These are phyloP conservation scores for Diprion similis DNA, from an alignment of 1,140 invertebrate genomes.

Conservation along the genomic window DNA sequence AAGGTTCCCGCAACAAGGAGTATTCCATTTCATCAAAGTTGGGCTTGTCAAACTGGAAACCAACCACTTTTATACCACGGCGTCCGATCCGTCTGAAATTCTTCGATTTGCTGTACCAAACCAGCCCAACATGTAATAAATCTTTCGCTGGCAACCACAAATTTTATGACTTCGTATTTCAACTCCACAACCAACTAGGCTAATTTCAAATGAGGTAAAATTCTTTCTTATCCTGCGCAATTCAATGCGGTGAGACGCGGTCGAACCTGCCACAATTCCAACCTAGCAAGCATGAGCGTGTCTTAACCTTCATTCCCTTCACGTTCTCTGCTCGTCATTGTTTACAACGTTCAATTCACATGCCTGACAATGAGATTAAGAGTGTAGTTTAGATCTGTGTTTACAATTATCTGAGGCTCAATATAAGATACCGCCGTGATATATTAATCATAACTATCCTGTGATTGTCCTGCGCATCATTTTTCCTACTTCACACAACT, in stretches of 20 bases:
- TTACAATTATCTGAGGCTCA: too few relatives aligned
- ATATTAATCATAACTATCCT: too few relatives aligned
- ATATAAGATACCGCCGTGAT: too few relatives aligned
- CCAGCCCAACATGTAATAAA: slow-evolving; percentile 39
- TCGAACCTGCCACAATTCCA: background rate
- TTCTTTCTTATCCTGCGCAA: background rate
- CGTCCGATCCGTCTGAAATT: background rate
- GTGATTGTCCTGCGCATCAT: too few relatives aligned
- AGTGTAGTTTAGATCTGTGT: too few relatives aligned
- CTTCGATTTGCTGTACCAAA: slow-evolving; percentile 2
- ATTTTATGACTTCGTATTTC: slow-evolving; percentile 25
- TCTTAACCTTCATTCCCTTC: background rate
- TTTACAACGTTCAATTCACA: background rate
- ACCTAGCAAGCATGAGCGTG: background rate
- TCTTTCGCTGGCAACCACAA: slow-evolving; percentile 38
- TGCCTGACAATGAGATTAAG: too few relatives aligned
- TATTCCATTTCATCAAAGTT: slow-evolving; percentile 13
- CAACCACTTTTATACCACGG: background rate
- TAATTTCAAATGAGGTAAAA: background rate
- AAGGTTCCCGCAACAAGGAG: slow-evolving; percentile 15
- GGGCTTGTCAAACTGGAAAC: background rate
- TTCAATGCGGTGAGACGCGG: background rate
- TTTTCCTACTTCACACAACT: too few relatives aligned
- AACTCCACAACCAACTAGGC: background rate
- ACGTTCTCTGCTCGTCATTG: background rate